Evolutionary conservation across 2,888 invertebrate genomes (phyloP), one percentile per base, ranked within the genome.

Genomic region (Tachina fera): DNA sequence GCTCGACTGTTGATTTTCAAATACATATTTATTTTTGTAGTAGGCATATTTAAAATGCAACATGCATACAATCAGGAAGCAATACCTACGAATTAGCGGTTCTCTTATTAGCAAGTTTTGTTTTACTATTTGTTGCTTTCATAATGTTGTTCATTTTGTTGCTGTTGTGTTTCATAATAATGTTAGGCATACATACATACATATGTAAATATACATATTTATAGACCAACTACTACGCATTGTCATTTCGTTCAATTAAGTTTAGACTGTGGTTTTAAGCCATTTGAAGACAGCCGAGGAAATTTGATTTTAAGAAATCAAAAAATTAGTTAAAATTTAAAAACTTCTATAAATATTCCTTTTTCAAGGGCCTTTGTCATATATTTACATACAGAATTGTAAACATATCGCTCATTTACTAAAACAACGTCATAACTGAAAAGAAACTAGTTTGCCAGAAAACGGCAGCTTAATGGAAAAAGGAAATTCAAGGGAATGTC

Each of bases 41-140:
- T 88, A 80, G 74, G 88, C 90, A 68, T 89, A 88, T 87, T 91
- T 90, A 89, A 90, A 90, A 91, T 91, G 91, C 90, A 91, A 88
- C 87, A 87, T 89, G 88, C 84, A 87, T 87, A 72, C 76, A 76
- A 80, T 58, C 87, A 87, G 87, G 85, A 87, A 87, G 76, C 83
- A 79, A 61, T 84, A 80, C 86, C 83, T 80, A 81, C 83, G 76
- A 84, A 81, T 83, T 87, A 87, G 83, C 87, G 87, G 84, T 83
- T 84, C 51, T 77, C 71, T 67, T 70, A 75, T 58, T 71, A 58
- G 56, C 22, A 45, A 31, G 14, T 16, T 9, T 53, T 53, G 19
- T 16, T 53, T 53, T 53, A 9, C 16, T 67, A 67, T 63, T 31
- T 31, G 31, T 31, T 41, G 61, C 45, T 53, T 61, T 61, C 41